Percentiles rank a stretch among this genome's conserved stretches.
Conservation (phyloP, 2,888 invertebrate species). For the Sinohyriopsis cumingii region DNA sequence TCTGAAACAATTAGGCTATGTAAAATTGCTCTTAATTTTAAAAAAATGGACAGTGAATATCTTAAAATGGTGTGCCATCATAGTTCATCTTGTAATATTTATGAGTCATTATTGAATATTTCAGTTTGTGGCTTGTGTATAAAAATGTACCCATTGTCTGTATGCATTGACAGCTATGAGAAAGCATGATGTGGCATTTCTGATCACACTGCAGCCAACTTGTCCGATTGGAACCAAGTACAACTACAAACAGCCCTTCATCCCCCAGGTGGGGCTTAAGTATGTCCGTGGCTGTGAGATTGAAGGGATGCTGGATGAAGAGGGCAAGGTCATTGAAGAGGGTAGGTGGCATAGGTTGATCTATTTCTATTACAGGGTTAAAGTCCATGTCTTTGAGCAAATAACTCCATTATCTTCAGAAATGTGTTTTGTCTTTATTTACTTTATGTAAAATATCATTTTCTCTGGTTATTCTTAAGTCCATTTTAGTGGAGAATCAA, state of each 20-base stretch:
- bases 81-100: too few relatives aligned
- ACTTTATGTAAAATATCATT: neutral
- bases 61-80: too few relatives aligned
- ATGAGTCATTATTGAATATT: too few relatives aligned
- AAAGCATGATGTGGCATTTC: slow-evolving; percentile 98
- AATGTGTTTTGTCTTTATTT: neutral
- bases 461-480: neutral
- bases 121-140: too few relatives aligned
- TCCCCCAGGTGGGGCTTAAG: slow-evolving; percentile 92
- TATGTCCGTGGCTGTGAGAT: slow-evolving; percentile 98
- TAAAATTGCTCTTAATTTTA: too few relatives aligned
- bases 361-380: neutral
- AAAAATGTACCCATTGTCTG: too few relatives aligned
- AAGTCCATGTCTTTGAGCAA: neutral
- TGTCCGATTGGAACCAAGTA: slow-evolving; percentile 82
- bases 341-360: slow-evolving; percentile 50
- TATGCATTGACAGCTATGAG: slow-evolving; percentile 77
- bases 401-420: too few relatives aligned
- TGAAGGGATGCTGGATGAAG: slow-evolving; percentile 96
- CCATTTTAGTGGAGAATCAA: too few relatives aligned
- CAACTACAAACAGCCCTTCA: slow-evolving; percentile 80
- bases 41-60: too few relatives aligned
- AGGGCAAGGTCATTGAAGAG: slow-evolving; percentile 95
- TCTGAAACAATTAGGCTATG: too few relatives aligned
- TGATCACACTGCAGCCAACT: slow-evolving; percentile 91